A percentile compares a stretch with the other conserved stretches of the same genome.
phyloP scores from a whole-genome alignment of 1,140 invertebrate genomes.

The Contarinia nasturtii region DNA sequence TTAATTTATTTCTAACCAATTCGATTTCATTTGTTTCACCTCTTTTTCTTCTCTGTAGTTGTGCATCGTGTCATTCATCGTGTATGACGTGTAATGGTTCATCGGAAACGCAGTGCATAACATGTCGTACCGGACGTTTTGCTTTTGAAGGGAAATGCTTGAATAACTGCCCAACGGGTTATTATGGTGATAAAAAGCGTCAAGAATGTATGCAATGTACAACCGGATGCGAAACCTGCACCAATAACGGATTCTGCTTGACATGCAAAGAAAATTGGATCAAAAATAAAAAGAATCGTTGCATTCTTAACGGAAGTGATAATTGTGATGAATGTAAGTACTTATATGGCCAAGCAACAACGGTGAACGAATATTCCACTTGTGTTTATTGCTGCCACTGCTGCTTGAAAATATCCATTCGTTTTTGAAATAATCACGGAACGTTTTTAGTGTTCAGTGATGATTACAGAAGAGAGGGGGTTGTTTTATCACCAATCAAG shows the following conservation, averaged over 20 bases:
- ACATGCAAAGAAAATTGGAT: conserved; percentile 49
- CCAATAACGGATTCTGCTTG: conserved; percentile 38
- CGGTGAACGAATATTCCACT: too few species aligned
- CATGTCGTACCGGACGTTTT: conserved; percentile 46
- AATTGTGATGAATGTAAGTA: conserved; percentile 38
- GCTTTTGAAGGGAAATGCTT: conserved; percentile 42
- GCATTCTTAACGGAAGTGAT: conserved; percentile 40
- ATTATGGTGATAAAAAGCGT: conserved; percentile 52
- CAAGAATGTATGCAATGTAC: conserved; percentile 55
- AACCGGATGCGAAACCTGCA: conserved; percentile 50
- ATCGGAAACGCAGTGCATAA: conserved; percentile 56
- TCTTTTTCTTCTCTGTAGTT: conserved; percentile 27
- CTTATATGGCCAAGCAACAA: neutral
- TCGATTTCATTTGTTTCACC: conserved; percentile 3
- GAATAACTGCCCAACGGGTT: conserved; percentile 45
- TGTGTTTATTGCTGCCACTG: too few species aligned
- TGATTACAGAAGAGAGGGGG: too few species aligned
- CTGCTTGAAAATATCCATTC: too few species aligned
- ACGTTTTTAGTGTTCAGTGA: too few species aligned
- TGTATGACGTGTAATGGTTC: conserved; percentile 69
- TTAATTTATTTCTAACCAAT: conserved; percentile 2
- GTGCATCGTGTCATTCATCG: conserved; percentile 51
- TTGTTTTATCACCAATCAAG: too few species aligned
- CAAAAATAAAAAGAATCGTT: conserved; percentile 48
- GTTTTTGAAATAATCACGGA: too few species aligned